A percentile compares a stretch with the other conserved stretches of the same genome.
Evolutionary conservation across 2,797 vertebrate genomes (phyloP).

Genomic region (Fistularia commersonii): DNA sequence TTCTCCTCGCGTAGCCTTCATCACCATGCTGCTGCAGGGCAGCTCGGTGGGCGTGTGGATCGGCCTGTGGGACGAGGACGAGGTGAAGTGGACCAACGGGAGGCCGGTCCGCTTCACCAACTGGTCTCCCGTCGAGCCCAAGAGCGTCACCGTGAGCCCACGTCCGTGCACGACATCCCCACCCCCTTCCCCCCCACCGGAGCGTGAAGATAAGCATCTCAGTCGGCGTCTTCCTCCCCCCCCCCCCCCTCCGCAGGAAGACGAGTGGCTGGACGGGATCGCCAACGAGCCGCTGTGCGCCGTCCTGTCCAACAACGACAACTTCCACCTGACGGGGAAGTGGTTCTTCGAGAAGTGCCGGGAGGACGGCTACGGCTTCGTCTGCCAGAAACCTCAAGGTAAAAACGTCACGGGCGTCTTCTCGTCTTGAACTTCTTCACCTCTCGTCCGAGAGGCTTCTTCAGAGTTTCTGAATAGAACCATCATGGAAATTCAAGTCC

Average conservation of each 20-base stretch:
- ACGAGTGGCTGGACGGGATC: constrained; percentile 52
- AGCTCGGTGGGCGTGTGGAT: constrained; percentile 86
- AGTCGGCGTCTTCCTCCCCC: too few species aligned
- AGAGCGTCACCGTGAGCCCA: constrained; percentile 62
- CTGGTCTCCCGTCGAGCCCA: constrained; percentile 83
- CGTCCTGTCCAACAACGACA: constrained; percentile 86
- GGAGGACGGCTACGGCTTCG: constrained; percentile 82
- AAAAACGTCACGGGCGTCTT: constrained; percentile 17
- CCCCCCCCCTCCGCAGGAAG: constrained; percentile 46
- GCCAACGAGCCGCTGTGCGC: constrained; percentile 74
- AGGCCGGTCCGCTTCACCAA: constrained; percentile 80
- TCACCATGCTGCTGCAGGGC: constrained; percentile 91
- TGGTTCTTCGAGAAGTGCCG: constrained; percentile 90
- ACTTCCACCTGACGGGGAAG: constrained; percentile 88
- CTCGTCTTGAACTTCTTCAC: background rate
- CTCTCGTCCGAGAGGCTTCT: background rate
- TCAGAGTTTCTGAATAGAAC: too few species aligned
- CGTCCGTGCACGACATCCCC: background rate
- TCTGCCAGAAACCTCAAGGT: constrained; percentile 92
- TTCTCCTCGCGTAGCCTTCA: constrained; percentile 74
- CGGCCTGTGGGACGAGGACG: constrained; percentile 77
- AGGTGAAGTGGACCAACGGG: constrained; percentile 80
- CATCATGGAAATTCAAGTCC: too few species aligned
- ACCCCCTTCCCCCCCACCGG: too few species aligned
- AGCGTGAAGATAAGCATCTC: too few species aligned